These are phyloP conservation scores for Scleropages formosus DNA, from an alignment of 2,797 vertebrate genomes.

Conservation along the genomic window DNA sequence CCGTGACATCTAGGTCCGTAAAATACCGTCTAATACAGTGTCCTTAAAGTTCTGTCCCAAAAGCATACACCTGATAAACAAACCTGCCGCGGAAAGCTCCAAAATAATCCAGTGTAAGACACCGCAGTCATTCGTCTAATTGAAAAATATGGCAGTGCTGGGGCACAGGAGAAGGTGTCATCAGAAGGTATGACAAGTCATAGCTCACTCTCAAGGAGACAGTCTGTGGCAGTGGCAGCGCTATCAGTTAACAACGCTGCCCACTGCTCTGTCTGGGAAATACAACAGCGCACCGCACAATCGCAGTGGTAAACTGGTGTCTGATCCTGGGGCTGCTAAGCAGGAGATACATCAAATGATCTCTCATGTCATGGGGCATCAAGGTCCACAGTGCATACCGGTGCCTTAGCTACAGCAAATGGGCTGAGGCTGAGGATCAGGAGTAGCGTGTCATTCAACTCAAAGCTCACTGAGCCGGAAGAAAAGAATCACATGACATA, in stretches of 20 bases:
- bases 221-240: slow-evolving; percentile 36
- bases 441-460: slow-evolving; percentile 52
- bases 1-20: too few relatives aligned
- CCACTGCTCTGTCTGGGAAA: slow-evolving; percentile 1
- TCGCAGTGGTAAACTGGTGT: neutral
- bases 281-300: neutral
- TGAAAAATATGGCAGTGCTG: slow-evolving; percentile 49
- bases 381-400: neutral
- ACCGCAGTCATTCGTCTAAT: slow-evolving; percentile 57
- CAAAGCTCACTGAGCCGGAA: slow-evolving; percentile 33
- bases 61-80: neutral
- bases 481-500: neutral
- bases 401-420: neutral
- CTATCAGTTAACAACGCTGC: slow-evolving; percentile 49
- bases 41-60: neutral
- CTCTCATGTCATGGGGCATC: neutral
- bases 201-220: slow-evolving; percentile 57
- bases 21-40: too few relatives aligned
- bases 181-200: slow-evolving; percentile 47
- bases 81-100: neutral
- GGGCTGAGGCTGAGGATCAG: neutral
- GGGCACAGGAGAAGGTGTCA: slow-evolving; percentile 25
- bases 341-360: slow-evolving; percentile 2
- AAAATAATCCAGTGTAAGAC: slow-evolving; percentile 52
- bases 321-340: too few relatives aligned